These are phyloP conservation scores for Achroia grisella DNA, from an alignment of 1,140 invertebrate species.

Conservation along the genomic window DNA sequence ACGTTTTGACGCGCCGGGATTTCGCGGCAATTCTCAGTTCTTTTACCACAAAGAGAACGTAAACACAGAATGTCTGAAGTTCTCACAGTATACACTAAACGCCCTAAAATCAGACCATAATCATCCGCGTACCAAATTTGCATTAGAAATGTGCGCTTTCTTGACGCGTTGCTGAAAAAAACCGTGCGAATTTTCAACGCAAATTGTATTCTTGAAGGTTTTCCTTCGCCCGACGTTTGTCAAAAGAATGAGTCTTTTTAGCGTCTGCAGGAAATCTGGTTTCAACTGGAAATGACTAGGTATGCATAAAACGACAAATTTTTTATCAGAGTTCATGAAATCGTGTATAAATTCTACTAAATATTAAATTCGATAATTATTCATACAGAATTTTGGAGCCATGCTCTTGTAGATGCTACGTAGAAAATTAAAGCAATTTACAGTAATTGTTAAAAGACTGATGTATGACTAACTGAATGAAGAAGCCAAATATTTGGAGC, in stretches of 20 bases:
- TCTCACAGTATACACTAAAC: slow-evolving; percentile 21
- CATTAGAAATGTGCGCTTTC: slow-evolving; percentile 42
- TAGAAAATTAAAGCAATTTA: too few species aligned
- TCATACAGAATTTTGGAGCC: too few species aligned
- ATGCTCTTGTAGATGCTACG: too few species aligned
- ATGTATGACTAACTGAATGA: too few species aligned
- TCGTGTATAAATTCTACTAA: too few species aligned
- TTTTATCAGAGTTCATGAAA: too few species aligned
- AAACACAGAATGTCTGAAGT: slow-evolving; percentile 9
- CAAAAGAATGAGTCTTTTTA: slow-evolving; percentile 41
- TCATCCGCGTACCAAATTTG: slow-evolving; percentile 42
- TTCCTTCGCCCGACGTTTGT: slow-evolving; percentile 28
- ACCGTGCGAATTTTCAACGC: slow-evolving; percentile 20
- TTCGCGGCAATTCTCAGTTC: neutral
- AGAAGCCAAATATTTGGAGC: too few species aligned
- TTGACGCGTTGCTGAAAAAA: slow-evolving; percentile 2
- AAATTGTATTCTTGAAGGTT: slow-evolving; percentile 32
- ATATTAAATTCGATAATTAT: too few species aligned
- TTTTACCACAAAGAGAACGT: slow-evolving; percentile 7
- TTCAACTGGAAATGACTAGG: neutral
- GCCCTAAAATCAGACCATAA: slow-evolving; percentile 41
- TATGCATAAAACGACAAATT: too few species aligned
- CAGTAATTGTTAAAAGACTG: too few species aligned
- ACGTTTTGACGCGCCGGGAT: too few species aligned
- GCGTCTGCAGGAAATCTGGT: too few species aligned